Percentiles rank a stretch among this genome's conserved stretches.
Conservation (phyloP, 2,888 invertebrate species). For the Cephus spinipes region DNA sequence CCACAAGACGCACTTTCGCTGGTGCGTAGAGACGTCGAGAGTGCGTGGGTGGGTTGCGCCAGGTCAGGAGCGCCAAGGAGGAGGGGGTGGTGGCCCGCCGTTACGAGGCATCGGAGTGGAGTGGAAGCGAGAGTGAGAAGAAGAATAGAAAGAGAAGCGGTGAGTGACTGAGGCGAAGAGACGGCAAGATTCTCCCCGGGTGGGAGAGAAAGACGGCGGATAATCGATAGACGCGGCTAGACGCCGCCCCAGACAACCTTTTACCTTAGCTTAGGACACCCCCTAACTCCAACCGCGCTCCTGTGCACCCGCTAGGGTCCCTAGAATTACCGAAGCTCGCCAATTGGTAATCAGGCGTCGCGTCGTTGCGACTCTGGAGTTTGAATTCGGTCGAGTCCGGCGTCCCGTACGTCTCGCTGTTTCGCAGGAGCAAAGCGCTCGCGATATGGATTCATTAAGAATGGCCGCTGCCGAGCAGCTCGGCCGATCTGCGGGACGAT, state of each 20-base stretch:
- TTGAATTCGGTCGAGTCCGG: background rate
- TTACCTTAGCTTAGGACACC: constrained; percentile 61
- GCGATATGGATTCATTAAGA: constrained; percentile 51
- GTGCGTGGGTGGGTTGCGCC: constrained; percentile 59
- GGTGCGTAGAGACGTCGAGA: constrained; percentile 8
- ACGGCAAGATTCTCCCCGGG: background rate
- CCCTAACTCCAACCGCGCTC: constrained; percentile 40
- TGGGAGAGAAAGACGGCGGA: constrained; percentile 47
- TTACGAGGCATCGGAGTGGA: constrained; percentile 7
- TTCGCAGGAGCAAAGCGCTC: background rate
- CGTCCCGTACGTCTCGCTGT: background rate
- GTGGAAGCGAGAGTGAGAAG: constrained; percentile 17
- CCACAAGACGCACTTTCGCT: background rate
- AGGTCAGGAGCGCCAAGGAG: constrained; percentile 58
- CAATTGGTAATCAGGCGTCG: background rate
- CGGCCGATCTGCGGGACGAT: constrained; percentile 15
- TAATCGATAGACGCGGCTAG: constrained; percentile 69
- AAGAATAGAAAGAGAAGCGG: constrained; percentile 16
- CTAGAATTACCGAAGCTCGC: background rate
- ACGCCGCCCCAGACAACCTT: constrained; percentile 67
- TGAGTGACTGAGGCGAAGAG: constrained; percentile 16
- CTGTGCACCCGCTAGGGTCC: background rate
- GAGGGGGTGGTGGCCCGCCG: constrained; percentile 15
- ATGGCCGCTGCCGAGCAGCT: constrained; percentile 47
- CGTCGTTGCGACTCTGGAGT: too few species aligned